Evolutionary conservation across 1,140 invertebrate species (phyloP).

Genomic region (Papilio polyxenes): DNA sequence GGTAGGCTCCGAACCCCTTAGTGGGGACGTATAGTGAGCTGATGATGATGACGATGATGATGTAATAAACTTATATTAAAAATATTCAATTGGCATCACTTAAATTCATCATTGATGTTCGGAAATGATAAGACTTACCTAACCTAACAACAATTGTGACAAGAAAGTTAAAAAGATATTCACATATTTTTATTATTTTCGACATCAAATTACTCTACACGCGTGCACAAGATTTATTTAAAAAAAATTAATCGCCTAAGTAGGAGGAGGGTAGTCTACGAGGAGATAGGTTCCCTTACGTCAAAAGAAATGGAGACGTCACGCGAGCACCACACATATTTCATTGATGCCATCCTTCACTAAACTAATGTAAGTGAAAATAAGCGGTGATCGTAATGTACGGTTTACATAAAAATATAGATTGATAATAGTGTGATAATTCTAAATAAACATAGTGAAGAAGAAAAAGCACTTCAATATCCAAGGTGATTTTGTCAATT

Average conservation of each 20-base stretch:
- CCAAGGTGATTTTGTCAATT: slow-evolving; percentile 18
- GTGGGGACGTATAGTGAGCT: no score
- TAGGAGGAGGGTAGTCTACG: slow-evolving; percentile 45
- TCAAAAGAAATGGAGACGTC: slow-evolving; percentile 67
- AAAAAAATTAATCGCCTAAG: slow-evolving; percentile 78
- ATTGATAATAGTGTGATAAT: neutral
- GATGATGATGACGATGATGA: no score
- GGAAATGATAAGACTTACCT: neutral
- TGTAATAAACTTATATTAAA: no score
- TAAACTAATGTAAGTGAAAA: slow-evolving; percentile 79
- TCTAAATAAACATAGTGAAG: neutral
- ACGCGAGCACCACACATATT: slow-evolving; percentile 74
- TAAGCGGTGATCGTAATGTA: slow-evolving; percentile 69
- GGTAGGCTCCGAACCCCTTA: no score
- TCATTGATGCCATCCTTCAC: slow-evolving; percentile 74
- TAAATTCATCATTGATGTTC: no score
- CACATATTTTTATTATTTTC: slow-evolving; percentile 17
- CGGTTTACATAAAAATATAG: slow-evolving; percentile 48
- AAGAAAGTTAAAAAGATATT: neutral
- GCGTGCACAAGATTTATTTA: slow-evolving; percentile 47
- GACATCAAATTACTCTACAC: slow-evolving; percentile 26
- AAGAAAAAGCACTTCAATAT: neutral
- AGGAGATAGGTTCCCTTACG: slow-evolving; percentile 40
- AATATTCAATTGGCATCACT: no score
- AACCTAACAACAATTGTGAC: neutral